Evolutionary conservation across 2,888 invertebrate genomes (phyloP).

Genomic region (Rosalia funebris): DNA sequence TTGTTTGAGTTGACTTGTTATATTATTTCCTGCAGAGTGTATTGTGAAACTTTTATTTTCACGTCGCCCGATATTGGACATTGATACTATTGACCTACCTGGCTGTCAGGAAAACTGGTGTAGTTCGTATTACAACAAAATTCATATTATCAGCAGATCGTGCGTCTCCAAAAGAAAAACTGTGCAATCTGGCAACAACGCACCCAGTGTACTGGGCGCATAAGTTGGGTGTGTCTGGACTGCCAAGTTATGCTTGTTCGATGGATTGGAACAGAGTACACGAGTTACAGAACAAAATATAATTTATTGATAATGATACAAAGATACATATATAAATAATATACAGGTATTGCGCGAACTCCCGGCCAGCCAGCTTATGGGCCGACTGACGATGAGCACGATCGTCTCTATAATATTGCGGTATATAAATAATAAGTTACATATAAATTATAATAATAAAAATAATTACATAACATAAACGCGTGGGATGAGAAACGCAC

Average conservation of each 20-base stretch:
- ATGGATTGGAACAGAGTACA: conserved; percentile 22
- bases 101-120: too few species aligned
- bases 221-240: conserved; percentile 17
- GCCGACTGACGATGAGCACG: conserved; percentile 56
- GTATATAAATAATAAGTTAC: conserved; percentile 65
- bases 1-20: too few species aligned
- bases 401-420: conserved; percentile 63
- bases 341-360: conserved; percentile 60
- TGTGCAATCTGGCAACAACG: conserved; percentile 4
- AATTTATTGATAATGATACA: conserved; percentile 65
- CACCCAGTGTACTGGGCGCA: neutral
- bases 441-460: conserved; percentile 65
- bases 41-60: too few species aligned
- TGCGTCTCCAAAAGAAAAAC: too few species aligned
- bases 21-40: too few species aligned
- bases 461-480: conserved; percentile 66
- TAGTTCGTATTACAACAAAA: too few species aligned
- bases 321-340: conserved; percentile 63
- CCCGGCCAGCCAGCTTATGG: conserved; percentile 43
- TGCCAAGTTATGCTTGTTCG: conserved; percentile 7
- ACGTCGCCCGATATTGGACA: too few species aligned
- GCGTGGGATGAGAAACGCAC: conserved; percentile 63
- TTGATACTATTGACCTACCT: too few species aligned
- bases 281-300: conserved; percentile 62
- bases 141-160: too few species aligned